Percentiles rank a stretch among this genome's conserved stretches.
These are phyloP conservation scores for Saimiri boliviensis DNA, from an alignment of 2,113 vertebrate species.

Conservation along the genomic window DNA sequence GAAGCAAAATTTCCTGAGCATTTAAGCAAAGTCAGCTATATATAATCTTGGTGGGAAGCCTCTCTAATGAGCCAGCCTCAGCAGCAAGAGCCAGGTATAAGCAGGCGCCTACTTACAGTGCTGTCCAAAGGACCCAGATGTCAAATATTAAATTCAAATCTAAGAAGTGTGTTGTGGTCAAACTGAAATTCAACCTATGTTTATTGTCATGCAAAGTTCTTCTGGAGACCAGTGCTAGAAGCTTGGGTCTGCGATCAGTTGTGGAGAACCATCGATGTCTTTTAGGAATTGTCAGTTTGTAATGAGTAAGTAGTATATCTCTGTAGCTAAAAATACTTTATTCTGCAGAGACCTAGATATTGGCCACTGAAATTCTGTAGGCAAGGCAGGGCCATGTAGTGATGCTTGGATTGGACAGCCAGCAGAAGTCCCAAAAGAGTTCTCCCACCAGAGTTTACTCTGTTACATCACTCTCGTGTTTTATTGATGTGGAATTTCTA, in stretches of 20 bases:
- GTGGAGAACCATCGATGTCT: not conserved
- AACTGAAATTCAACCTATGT: not conserved
- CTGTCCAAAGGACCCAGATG: not conserved
- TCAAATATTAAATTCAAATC: not conserved
- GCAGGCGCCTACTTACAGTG: not conserved
- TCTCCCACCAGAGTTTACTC: not conserved
- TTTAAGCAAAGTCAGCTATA: not conserved
- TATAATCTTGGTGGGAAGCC: not conserved
- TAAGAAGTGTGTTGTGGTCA: not conserved
- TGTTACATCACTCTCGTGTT: slow-evolving; percentile 13
- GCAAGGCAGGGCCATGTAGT: not conserved
- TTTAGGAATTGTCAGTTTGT: not conserved
- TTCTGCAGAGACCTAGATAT: not conserved
- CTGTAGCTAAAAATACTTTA: not conserved
- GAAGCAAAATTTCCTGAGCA: not conserved
- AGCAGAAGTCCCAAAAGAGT: not conserved
- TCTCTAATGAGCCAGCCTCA: not conserved
- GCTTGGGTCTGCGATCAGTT: not conserved
- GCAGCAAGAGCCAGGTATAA: not conserved
- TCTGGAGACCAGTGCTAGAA: not conserved
- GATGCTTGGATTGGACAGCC: not conserved
- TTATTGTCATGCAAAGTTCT: not conserved
- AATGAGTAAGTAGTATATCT: not conserved
- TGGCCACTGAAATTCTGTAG: not conserved
- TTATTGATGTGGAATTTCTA: slow-evolving; percentile 48